These are phyloP conservation scores for Crypturellus tataupa DNA, from an alignment of 2,797 vertebrate species.

Conservation along the genomic window DNA sequence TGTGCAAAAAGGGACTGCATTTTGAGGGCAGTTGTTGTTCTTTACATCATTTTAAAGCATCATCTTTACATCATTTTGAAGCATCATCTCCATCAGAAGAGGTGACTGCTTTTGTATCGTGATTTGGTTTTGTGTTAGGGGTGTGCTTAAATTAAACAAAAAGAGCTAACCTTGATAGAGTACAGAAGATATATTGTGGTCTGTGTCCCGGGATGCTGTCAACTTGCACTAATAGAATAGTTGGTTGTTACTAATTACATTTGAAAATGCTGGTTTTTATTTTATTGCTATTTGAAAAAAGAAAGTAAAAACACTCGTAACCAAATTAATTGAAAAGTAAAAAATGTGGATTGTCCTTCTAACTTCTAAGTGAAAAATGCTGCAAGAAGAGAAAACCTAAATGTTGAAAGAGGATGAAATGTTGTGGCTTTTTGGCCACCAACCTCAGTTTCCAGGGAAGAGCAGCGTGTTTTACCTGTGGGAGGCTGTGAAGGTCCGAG, in stretches of 20 bases:
- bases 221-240: not conserved
- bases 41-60: not conserved
- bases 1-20: fast-evolving
- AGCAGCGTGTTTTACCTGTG: fast-evolving
- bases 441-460: not conserved
- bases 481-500: not conserved
- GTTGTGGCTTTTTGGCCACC: not conserved
- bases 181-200: fast-evolving
- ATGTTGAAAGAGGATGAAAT: not conserved
- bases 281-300: fast-evolving
- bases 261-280: not conserved
- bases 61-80: not conserved
- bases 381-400: not conserved
- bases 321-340: not conserved
- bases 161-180: not conserved
- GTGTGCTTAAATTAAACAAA: not conserved
- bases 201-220: fast-evolving
- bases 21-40: not conserved
- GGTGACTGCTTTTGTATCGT: not conserved
- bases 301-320: not conserved
- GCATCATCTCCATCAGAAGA: fast-evolving
- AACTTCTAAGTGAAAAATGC: not conserved
- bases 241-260: not conserved
- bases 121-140: not conserved
- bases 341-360: not conserved